Evolutionary conservation across 2,797 vertebrate species (phyloP).

Genomic region (Rhinella marina): DNA sequence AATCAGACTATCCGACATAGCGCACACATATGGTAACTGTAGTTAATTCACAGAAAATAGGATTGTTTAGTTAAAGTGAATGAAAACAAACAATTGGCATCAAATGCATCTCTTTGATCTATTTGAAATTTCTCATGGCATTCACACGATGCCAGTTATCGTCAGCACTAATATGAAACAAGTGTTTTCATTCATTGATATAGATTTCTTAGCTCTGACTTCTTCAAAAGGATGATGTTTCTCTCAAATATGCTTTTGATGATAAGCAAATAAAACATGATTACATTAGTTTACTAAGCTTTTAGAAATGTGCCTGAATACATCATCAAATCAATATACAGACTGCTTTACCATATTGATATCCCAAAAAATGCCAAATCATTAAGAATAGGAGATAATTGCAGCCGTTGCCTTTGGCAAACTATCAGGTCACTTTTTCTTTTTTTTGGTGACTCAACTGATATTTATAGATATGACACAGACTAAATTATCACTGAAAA

Average conservation of each 20-base stretch:
- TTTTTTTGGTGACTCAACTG: too few relatives aligned
- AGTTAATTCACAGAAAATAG: constrained; percentile 63
- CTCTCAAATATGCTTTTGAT: constrained; percentile 45
- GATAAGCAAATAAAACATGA: constrained; percentile 41
- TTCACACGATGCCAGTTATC: constrained; percentile 60
- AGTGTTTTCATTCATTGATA: constrained; percentile 55
- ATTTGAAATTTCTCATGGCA: constrained; percentile 58
- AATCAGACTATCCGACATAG: constrained; percentile 53
- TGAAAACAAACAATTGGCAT: constrained; percentile 64
- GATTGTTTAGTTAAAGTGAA: constrained; percentile 63
- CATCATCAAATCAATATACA: background rate
- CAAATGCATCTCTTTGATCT: constrained; percentile 60
- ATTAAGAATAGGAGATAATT: background rate
- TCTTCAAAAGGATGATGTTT: constrained; percentile 36
- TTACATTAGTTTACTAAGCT: constrained; percentile 15
- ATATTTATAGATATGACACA: too few relatives aligned
- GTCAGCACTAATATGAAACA: constrained; percentile 57
- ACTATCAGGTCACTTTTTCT: too few relatives aligned
- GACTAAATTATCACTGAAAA: too few relatives aligned
- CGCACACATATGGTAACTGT: constrained; percentile 64
- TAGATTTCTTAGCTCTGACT: constrained; percentile 23
- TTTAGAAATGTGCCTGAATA: background rate
- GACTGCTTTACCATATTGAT: background rate
- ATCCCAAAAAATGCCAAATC: background rate
- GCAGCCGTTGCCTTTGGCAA: background rate